Evolutionary conservation across 1,140 invertebrate species (phyloP), one percentile per base, ranked within the genome.

Genomic region (Sesamia nonagrioides): DNA sequence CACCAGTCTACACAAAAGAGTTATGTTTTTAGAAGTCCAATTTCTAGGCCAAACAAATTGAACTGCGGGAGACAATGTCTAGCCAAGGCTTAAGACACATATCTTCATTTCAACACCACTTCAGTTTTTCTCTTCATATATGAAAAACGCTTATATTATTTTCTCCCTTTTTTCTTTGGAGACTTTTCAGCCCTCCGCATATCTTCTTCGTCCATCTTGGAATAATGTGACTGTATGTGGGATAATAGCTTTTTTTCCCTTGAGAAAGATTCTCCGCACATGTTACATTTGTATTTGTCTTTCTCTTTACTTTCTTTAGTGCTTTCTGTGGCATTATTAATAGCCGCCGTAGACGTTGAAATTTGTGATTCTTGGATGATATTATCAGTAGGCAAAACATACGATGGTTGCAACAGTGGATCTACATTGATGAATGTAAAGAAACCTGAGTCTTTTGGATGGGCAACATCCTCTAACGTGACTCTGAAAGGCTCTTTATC

Each of bases 311-410:
- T 82, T 75, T 84, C 79, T 50, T 78, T 85, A 45, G 11, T 54
- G 7, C 18, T 17, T 37, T 48, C 48, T 48, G 42, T 0, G 11
- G 40, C 8, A 63, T 17, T 45, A 13, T 11, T 18, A 50, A 73
- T 72, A 6, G 85, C 15, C 45, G 54, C 60, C 1, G 89, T 91
- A 6, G 91, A 91, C 7, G 92, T 93, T 4, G 92, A 89, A 58
- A 94, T 93, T 88, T 94, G 92, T n/a, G 92, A 92, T 82, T 95
- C 93, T 73, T 95, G 92, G 13, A 93, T 91, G 15, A 92, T 92
- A 73, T 88, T 94, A 78, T 92, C 84, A 2, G 93, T 95, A 4
- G 93, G 93, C 11, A 95, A 72, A 21, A 95, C 93, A 80, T 95
- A 95, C n/a, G 90, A 93, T 2, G 93, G 93, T 78, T 95, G 90